phyloP scores from a whole-genome alignment of 2,797 vertebrate species.

The Astyanax mexicanus region DNA sequence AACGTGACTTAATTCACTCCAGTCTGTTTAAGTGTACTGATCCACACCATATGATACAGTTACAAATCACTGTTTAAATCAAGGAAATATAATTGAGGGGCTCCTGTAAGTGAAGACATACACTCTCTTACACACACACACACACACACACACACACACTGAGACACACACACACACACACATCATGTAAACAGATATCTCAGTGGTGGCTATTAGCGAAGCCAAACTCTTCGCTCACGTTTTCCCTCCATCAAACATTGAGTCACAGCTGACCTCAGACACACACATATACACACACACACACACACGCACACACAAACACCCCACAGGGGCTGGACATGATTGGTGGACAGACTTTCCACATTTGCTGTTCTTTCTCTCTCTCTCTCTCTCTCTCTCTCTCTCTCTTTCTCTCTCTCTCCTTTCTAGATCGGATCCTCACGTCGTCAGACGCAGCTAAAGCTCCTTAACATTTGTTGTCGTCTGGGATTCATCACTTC shows the following conservation, averaged over 20 bases:
- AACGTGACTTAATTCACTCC: too few species aligned
- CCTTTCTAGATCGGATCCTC: background rate
- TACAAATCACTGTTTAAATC: too few species aligned
- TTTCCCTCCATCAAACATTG: constrained; percentile 11
- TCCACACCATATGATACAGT: too few species aligned
- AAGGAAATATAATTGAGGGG: background rate
- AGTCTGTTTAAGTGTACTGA: too few species aligned
- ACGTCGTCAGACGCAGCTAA: background rate
- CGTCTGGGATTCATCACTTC: constrained; percentile 11
- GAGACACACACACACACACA: background rate
- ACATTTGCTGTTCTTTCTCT: background rate
- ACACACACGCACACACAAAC: constrained; percentile 5
- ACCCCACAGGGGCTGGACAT: background rate
- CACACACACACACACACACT: too few species aligned
- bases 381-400: background rate
- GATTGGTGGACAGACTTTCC: constrained; percentile 1
- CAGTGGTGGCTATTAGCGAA: constrained; percentile 12
- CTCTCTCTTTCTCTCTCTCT: background rate
- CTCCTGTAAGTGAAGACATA: background rate
- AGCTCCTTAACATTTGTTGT: background rate
- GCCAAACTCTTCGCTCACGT: constrained; percentile 5
- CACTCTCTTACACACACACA: too few species aligned
- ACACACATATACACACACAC: constrained; percentile 23
- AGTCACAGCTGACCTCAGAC: constrained; percentile 18
- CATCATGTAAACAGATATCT: constrained; percentile 13